Evolutionary conservation across 2,113 vertebrate genomes (phyloP).

Genomic region (Jacana jacana): DNA sequence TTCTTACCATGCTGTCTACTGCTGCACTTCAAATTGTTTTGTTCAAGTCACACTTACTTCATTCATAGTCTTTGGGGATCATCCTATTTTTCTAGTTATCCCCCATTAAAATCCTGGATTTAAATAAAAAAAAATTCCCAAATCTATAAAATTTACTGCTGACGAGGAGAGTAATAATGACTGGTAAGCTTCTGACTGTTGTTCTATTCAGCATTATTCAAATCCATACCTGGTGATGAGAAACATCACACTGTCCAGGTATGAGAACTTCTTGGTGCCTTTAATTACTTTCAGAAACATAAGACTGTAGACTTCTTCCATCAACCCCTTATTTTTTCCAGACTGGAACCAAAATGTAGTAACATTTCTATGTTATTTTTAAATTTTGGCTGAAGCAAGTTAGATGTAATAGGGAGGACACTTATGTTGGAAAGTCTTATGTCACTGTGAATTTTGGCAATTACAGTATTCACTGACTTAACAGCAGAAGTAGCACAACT

Average conservation of each 20-base stretch:
- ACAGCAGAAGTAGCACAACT: slow-evolving; percentile 35
- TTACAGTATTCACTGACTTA: slow-evolving; percentile 21
- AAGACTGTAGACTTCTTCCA: not conserved
- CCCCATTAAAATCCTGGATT: not conserved
- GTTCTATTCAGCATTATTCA: not conserved
- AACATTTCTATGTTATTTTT: slow-evolving; percentile 62
- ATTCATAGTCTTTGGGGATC: not conserved
- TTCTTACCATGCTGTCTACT: not conserved
- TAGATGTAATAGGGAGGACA: slow-evolving; percentile 62
- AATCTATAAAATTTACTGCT: not conserved
- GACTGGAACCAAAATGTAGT: slow-evolving; percentile 44
- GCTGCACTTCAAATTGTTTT: not conserved
- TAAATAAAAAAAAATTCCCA: not conserved
- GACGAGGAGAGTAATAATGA: not conserved
- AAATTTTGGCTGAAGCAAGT: slow-evolving; percentile 55
- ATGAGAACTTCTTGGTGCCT: not conserved
- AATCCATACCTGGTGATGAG: not conserved
- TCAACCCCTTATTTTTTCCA: slow-evolving; percentile 31
- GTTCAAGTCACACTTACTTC: not conserved
- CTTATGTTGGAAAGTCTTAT: slow-evolving; percentile 71
- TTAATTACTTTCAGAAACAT: not conserved
- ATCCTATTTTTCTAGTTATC: not conserved
- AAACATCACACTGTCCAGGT: not conserved
- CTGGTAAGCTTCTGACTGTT: not conserved
- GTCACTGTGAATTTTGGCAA: slow-evolving; percentile 70